Evolutionary conservation across 2,888 invertebrate species (phyloP).

Genomic region (Venusia cambrica): DNA sequence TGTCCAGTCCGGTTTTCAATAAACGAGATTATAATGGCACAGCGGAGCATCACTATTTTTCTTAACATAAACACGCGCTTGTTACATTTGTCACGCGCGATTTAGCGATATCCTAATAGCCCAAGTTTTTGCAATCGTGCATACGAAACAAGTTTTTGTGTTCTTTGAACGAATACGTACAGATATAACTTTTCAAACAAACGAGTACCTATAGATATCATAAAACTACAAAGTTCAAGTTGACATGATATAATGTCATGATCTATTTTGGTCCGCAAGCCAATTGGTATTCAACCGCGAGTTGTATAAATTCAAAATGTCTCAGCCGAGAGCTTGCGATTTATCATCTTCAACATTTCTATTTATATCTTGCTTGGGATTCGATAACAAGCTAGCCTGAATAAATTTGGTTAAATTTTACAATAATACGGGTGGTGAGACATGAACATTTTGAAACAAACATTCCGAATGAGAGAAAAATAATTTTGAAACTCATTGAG

Average conservation of each 20-base stretch:
- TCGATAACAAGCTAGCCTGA: no score
- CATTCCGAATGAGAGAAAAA: no score
- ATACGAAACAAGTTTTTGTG: constrained; percentile 17
- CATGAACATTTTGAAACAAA: no score
- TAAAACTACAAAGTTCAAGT: constrained; percentile 8
- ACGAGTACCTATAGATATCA: no score
- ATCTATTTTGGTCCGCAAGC: constrained; percentile 7
- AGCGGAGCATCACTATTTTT: background rate
- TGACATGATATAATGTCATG: constrained; percentile 3
- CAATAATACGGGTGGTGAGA: no score
- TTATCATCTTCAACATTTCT: constrained; percentile 1
- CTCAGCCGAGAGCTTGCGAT: background rate
- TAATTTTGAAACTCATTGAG: no score
- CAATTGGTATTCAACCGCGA: constrained; percentile 10
- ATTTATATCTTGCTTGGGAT: no score
- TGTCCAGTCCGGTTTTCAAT: no score
- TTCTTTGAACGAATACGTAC: no score
- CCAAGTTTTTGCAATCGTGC: constrained; percentile 23
- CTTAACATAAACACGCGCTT: constrained; percentile 4
- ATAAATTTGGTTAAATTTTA: no score
- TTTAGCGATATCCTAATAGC: constrained; percentile 10
- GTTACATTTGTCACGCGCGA: constrained; percentile 20
- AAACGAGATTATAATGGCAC: background rate
- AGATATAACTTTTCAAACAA: no score
- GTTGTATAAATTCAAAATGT: constrained; percentile 3